These are phyloP conservation scores for Lycopodina hypogea DNA, from an alignment of 37 sponge, comb jelly and placozoan genomes.

Conservation along the genomic window DNA sequence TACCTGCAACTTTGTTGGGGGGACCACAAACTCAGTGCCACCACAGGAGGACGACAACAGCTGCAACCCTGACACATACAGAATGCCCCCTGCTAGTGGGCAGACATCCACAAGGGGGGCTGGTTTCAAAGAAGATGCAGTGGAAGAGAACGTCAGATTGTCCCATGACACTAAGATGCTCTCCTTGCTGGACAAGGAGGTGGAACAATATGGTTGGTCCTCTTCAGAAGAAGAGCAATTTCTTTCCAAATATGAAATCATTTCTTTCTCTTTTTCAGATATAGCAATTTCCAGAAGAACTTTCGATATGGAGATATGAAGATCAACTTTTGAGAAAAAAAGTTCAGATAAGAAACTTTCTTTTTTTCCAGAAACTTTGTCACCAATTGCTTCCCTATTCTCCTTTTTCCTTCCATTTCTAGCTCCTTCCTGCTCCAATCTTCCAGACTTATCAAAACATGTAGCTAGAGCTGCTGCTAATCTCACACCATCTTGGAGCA, in stretches of 20 bases:
- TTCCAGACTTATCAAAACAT: no score
- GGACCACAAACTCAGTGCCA: constrained; percentile 14
- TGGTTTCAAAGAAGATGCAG: no score
- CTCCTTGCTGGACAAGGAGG: not conserved
- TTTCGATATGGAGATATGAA: not conserved
- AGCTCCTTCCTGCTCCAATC: no score
- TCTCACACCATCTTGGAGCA: no score
- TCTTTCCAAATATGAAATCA: no score
- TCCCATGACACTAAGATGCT: constrained; percentile 18
- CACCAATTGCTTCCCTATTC: not conserved
- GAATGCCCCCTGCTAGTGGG: not conserved
- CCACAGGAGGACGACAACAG: constrained; percentile 1
- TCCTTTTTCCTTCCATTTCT: not conserved
- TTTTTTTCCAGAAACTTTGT: not conserved
- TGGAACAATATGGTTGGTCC: not conserved
- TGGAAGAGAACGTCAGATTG: not conserved
- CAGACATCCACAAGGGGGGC: not conserved
- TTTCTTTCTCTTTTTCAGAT: not conserved
- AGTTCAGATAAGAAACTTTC: not conserved
- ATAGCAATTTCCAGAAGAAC: not conserved
- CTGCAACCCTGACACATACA: constrained; percentile 30
- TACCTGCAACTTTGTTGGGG: constrained; percentile 19
- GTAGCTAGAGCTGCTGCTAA: no score
- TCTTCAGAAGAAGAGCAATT: not conserved
- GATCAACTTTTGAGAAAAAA: not conserved